Conservation (phyloP, 2,888 invertebrate species). For the Chelonus formosanus region DNA sequence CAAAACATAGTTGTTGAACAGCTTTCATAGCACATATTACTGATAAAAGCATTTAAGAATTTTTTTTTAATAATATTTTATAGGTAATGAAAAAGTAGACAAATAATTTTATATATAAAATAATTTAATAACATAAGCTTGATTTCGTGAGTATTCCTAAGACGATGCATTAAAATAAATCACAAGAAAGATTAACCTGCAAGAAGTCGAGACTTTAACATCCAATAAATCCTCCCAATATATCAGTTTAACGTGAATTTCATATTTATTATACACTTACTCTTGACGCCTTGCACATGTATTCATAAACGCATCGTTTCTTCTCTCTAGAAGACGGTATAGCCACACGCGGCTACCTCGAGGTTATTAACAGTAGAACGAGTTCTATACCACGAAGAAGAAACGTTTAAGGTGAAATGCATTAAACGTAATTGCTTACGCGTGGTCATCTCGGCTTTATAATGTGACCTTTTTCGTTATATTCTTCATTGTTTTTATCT, state of each 20-base stretch:
- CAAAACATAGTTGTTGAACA: too few species aligned
- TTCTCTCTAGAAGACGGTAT: conserved; percentile 4
- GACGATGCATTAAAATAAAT: conserved; percentile 19
- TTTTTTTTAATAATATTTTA: too few species aligned
- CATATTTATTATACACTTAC: conserved; percentile 25
- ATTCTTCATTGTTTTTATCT: conserved; percentile 12
- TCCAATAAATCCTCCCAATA: conserved; percentile 25
- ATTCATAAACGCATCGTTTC: conserved; percentile 16
- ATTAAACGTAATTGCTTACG: conserved; percentile 26
- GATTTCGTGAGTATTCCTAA: not conserved
- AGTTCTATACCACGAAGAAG: conserved; percentile 12
- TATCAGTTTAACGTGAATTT: conserved; percentile 27
- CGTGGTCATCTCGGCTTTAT: conserved; percentile 21
- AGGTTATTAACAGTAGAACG: conserved; percentile 23
- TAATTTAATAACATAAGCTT: conserved; percentile 16
- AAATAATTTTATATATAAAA: conserved; percentile 9
- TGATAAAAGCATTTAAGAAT: too few species aligned
- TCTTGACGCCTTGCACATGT: conserved; percentile 17
- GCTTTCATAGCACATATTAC: too few species aligned
- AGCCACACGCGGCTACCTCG: conserved; percentile 13
- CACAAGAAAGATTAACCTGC: conserved; percentile 16
- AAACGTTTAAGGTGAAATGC: conserved; percentile 21
- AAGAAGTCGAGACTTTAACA: conserved; percentile 14
- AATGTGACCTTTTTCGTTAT: conserved; percentile 19
- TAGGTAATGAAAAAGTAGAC: not conserved